Evolutionary conservation across 2,113 vertebrate genomes (phyloP).

Genomic region (Sphyrna mokarran): DNA sequence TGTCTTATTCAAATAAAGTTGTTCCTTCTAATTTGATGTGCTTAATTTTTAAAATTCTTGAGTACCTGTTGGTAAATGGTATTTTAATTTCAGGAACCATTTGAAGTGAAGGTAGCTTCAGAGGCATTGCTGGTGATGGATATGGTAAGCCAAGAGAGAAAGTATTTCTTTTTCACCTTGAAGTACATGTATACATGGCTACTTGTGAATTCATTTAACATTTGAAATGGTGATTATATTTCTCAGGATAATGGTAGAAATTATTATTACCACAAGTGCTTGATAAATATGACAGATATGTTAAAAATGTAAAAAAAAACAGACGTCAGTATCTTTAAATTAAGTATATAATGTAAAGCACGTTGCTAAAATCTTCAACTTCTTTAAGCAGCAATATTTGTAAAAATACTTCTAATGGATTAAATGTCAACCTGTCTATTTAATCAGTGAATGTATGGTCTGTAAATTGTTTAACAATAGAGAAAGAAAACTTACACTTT

Average conservation of each 20-base stretch:
- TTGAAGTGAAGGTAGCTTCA: slow-evolving; percentile 80
- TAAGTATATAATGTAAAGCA: neutral
- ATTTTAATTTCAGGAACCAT: slow-evolving; percentile 74
- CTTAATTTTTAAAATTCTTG: slow-evolving; percentile 40
- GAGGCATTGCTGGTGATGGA: slow-evolving; percentile 94
- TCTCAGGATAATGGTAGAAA: neutral
- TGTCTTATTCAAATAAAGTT: slow-evolving; percentile 38
- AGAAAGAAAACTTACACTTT: neutral
- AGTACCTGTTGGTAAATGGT: neutral
- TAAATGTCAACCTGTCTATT: neutral
- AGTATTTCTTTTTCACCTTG: neutral
- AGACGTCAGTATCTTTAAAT: neutral
- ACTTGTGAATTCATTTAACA: neutral
- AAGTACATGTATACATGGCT: neutral
- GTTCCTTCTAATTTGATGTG: slow-evolving; percentile 26
- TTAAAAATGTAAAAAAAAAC: neutral
- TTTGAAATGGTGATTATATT: neutral
- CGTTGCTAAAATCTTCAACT: neutral
- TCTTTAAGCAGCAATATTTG: neutral
- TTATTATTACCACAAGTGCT: neutral
- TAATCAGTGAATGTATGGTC: neutral
- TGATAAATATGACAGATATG: neutral
- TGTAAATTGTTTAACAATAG: neutral
- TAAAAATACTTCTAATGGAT: neutral
- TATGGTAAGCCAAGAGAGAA: slow-evolving; percentile 65